Evolutionary conservation across 2,888 invertebrate genomes (phyloP).

Genomic region (Chelonus formosanus): DNA sequence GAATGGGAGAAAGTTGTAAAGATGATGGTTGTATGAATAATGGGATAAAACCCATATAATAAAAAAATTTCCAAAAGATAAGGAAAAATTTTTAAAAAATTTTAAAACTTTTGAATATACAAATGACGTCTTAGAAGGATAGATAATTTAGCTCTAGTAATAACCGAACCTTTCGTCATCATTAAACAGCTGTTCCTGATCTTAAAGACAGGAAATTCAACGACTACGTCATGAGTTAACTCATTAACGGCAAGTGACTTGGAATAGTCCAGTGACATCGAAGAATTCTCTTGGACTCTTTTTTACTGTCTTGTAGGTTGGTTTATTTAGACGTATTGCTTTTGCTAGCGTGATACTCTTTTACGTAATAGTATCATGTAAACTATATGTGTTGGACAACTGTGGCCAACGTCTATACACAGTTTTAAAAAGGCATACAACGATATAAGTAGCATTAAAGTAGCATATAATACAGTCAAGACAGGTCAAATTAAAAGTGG

Average conservation of each 20-base stretch:
- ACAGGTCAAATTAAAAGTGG: slow-evolving; percentile 41
- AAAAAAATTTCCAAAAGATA: too few relatives aligned
- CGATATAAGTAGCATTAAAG: slow-evolving; percentile 4
- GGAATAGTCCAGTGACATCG: neutral
- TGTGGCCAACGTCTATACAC: slow-evolving; percentile 5
- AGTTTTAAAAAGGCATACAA: neutral
- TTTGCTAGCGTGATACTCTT: neutral
- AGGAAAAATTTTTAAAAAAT: too few relatives aligned
- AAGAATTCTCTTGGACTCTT: neutral
- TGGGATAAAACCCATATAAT: too few relatives aligned
- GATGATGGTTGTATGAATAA: neutral
- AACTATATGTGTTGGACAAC: slow-evolving; percentile 8
- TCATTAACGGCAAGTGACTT: slow-evolving; percentile 4
- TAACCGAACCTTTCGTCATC: neutral
- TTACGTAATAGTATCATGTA: slow-evolving; percentile 22
- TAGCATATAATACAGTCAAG: slow-evolving; percentile 20
- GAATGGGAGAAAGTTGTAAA: slow-evolving; percentile 3
- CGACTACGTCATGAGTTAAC: slow-evolving; percentile 12
- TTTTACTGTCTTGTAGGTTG: neutral
- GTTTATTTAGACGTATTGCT: neutral
- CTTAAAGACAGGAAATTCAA: slow-evolving; percentile 1
- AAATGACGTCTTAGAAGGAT: too few relatives aligned
- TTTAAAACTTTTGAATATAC: too few relatives aligned
- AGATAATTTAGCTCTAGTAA: neutral
- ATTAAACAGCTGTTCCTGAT: slow-evolving; percentile 8